phyloP scores from a whole-genome alignment of 2,888 invertebrate species.

The Unio delphinus region DNA sequence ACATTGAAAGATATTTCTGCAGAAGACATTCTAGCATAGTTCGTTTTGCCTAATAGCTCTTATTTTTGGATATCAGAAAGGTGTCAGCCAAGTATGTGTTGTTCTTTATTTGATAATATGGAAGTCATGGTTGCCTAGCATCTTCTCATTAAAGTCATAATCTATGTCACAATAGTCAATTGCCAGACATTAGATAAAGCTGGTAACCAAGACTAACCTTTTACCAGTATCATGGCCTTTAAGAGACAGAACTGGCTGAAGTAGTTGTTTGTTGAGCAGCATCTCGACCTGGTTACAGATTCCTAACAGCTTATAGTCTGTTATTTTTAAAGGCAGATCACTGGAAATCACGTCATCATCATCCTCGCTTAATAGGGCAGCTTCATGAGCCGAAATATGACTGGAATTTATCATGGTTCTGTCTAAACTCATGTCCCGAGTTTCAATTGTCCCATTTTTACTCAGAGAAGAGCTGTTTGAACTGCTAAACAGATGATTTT shows the following conservation, averaged over 20 bases:
- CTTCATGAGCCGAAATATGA: constrained; percentile 18
- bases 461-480: constrained; percentile 21
- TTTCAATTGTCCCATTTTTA: constrained; percentile 1
- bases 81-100: no score
- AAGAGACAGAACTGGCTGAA: constrained; percentile 51
- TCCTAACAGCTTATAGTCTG: constrained; percentile 63
- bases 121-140: no score
- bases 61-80: no score
- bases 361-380: constrained; percentile 16
- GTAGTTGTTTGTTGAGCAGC: constrained; percentile 53
- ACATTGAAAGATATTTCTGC: no score
- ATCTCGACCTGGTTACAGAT: constrained; percentile 66
- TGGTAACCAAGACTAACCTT: constrained; percentile 27
- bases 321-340: constrained; percentile 19
- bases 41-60: no score
- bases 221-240: constrained; percentile 38
- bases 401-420: constrained; percentile 6
- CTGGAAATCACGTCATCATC: constrained; percentile 13
- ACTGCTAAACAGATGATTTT: constrained; percentile 30
- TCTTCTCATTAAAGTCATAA: no score
- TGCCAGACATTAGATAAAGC: no score
- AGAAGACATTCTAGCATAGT: no score
- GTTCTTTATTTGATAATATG: no score
- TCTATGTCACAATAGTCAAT: no score
- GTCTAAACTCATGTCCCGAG: background rate